A percentile compares a stretch with the other conserved stretches of the same genome.
These are phyloP conservation scores for Eunapius fragilis DNA, from an alignment of 37 sponge, comb jelly and placozoan species.

Conservation along the genomic window DNA sequence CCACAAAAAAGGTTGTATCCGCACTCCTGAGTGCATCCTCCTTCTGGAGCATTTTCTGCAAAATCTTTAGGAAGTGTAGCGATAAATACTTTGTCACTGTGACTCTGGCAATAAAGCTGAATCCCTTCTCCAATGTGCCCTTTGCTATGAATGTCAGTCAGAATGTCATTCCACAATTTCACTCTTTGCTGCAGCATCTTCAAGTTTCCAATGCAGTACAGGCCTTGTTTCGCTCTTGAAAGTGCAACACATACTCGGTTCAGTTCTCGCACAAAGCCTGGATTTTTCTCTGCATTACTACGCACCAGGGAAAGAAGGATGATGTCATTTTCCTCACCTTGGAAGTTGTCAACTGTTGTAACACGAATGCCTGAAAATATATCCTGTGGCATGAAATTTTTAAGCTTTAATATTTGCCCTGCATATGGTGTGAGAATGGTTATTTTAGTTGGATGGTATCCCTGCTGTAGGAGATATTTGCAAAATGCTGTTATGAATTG, in stretches of 20 bases:
- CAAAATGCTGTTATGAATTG: slow-evolving; percentile 38
- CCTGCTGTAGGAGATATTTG: slow-evolving; percentile 58
- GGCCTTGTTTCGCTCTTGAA: slow-evolving; percentile 74
- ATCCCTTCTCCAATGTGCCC: slow-evolving; percentile 24
- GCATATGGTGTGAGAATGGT: slow-evolving; percentile 75
- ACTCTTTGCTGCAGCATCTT: slow-evolving; percentile 18
- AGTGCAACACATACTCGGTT: slow-evolving; percentile 78
- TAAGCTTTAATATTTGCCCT: slow-evolving; percentile 49
- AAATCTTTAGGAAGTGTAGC: slow-evolving; percentile 30
- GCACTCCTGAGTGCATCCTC: slow-evolving; percentile 44
- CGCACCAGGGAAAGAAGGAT: slow-evolving; percentile 71
- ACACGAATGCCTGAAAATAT: slow-evolving; percentile 25
- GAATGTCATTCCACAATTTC: slow-evolving; percentile 30
- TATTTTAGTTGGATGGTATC: slow-evolving; percentile 30
- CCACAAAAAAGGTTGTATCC: slow-evolving; percentile 19
- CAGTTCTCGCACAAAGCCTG: slow-evolving; percentile 43
- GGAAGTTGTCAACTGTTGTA: slow-evolving; percentile 66
- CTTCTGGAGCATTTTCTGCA: slow-evolving; percentile 12
- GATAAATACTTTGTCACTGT: background rate
- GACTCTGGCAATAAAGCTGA: slow-evolving; percentile 31
- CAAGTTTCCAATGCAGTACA: slow-evolving; percentile 74
- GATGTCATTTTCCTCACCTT: slow-evolving; percentile 82
- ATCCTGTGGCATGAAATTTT: slow-evolving; percentile 13
- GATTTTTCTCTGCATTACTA: slow-evolving; percentile 46
- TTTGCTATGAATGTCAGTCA: slow-evolving; percentile 8